Conservation (phyloP, 2,113 vertebrate species). For the Ahaetulla prasina region DNA sequence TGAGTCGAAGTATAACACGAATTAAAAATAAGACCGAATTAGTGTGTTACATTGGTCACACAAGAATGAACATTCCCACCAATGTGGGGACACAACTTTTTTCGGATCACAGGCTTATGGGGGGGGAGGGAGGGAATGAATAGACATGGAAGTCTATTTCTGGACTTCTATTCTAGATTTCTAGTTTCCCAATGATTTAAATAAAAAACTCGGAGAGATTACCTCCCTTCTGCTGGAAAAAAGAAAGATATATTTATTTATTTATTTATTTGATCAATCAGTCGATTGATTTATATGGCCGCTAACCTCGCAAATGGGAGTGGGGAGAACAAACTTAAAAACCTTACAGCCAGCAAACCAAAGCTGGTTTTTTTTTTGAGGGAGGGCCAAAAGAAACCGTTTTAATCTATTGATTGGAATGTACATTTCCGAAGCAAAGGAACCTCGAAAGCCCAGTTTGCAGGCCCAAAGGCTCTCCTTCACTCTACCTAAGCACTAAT, state of each 20-base stretch:
- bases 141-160: not conserved
- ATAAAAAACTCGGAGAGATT: not conserved
- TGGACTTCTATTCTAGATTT: not conserved
- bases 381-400: not conserved
- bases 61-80: not conserved
- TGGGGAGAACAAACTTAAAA: not conserved
- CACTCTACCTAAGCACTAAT: not conserved
- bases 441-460: not conserved
- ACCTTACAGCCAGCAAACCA: not conserved
- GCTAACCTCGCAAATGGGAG: not conserved
- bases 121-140: rapidly evolving
- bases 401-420: not conserved
- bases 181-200: not conserved
- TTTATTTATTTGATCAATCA: not conserved
- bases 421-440: not conserved
- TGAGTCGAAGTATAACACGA: not conserved
- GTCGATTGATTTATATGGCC: not conserved
- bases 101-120: not conserved
- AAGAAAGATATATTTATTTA: not conserved
- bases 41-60: not conserved
- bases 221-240: not conserved
- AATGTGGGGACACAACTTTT: not conserved
- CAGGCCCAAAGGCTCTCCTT: not conserved
- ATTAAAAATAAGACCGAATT: not conserved
- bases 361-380: not conserved